Percentiles rank a stretch among this genome's conserved stretches.
phyloP scores from a whole-genome alignment of 2,888 invertebrate genomes.

The Lymantria dispar region DNA sequence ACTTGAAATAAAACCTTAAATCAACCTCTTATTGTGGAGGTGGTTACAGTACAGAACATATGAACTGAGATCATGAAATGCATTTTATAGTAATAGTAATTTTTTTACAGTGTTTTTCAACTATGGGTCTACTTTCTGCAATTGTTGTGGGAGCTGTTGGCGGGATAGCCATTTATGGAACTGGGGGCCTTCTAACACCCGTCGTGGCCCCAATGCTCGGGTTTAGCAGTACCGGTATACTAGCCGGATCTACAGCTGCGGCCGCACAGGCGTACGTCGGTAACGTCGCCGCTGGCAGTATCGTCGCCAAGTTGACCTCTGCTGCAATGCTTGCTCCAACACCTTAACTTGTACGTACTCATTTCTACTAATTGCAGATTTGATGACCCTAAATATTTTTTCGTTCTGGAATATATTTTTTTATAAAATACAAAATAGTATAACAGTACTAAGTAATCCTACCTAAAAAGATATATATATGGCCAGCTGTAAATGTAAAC shows the following conservation, averaged over 20 bases:
- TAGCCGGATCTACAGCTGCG: conserved; percentile 56
- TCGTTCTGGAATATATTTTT: too few species aligned
- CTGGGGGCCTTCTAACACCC: conserved; percentile 53
- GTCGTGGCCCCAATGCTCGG: conserved; percentile 56
- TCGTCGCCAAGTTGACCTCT: conserved; percentile 58
- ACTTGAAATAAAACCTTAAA: too few species aligned
- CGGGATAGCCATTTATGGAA: conserved; percentile 51
- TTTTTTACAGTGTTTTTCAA: background rate
- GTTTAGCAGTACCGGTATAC: conserved; percentile 55
- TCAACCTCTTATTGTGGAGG: too few species aligned
- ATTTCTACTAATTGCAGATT: too few species aligned
- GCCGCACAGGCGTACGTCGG: conserved; percentile 63
- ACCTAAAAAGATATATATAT: too few species aligned
- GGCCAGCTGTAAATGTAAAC: too few species aligned
- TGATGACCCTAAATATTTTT: too few species aligned
- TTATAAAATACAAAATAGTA: too few species aligned
- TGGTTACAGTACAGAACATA: too few species aligned
- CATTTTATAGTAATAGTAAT: too few species aligned
- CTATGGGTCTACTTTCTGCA: conserved; percentile 54
- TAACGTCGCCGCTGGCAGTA: conserved; percentile 59
- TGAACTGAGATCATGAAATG: too few species aligned
- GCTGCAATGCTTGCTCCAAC: conserved; percentile 66
- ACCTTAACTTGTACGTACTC: conserved; percentile 43
- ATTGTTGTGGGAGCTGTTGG: conserved; percentile 50
- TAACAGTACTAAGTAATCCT: too few species aligned